These are phyloP conservation scores for Anagrus nilaparvatae DNA, from an alignment of 1,140 invertebrate genomes.

Conservation along the genomic window DNA sequence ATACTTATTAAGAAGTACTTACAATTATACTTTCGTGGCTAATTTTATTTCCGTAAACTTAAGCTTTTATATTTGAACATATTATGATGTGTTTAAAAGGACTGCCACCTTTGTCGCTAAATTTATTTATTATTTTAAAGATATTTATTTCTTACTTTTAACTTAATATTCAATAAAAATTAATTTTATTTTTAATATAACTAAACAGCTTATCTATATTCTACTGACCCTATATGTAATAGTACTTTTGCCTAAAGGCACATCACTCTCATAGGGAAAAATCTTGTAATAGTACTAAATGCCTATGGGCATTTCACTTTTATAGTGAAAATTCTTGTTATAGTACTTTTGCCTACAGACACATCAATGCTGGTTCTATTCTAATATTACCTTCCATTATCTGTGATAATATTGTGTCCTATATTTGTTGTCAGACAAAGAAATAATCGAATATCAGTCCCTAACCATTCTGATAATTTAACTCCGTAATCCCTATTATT, in stretches of 20 bases:
- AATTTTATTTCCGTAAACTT: no score
- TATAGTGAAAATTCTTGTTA: constrained; percentile 1
- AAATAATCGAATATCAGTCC: constrained; percentile 38
- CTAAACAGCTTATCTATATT: no score
- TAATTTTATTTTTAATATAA: no score
- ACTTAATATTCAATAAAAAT: no score
- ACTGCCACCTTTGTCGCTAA: no score
- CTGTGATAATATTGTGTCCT: constrained; percentile 41
- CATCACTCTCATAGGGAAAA: constrained; percentile 40
- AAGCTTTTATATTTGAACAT: no score
- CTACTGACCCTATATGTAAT: not conserved
- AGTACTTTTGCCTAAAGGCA: not conserved
- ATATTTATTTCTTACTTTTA: no score
- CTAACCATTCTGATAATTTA: constrained; percentile 43
- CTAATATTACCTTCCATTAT: constrained; percentile 38
- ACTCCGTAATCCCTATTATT: constrained; percentile 47
- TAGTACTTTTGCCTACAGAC: no score
- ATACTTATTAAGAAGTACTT: no score
- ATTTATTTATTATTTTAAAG: no score
- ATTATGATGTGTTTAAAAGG: no score
- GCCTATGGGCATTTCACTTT: not conserved
- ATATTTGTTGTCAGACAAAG: constrained; percentile 42
- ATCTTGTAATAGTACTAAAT: constrained; percentile 35
- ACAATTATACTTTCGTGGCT: no score
- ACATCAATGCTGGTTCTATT: not conserved